Conservation (phyloP, 2,888 invertebrate genomes). For the Platerodrilus igneus region DNA sequence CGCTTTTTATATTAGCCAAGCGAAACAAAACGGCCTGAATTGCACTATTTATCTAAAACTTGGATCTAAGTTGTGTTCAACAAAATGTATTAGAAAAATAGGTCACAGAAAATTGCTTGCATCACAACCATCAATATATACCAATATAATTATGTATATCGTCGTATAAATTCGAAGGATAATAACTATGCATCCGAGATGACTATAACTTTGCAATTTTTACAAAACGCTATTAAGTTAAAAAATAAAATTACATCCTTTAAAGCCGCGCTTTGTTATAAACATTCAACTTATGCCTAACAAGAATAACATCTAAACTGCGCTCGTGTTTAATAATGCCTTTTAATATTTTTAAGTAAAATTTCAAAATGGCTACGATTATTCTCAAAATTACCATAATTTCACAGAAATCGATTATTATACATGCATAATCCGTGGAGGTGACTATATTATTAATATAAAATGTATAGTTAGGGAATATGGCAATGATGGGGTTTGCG, state of each 20-base stretch:
- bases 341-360: slow-evolving; percentile 26
- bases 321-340: slow-evolving; percentile 21
- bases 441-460: slow-evolving; percentile 43
- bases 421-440: slow-evolving; percentile 42
- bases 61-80: no score
- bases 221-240: neutral
- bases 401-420: slow-evolving; percentile 46
- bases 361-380: slow-evolving; percentile 43
- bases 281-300: no score
- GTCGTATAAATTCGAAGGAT: slow-evolving; percentile 8
- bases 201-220: slow-evolving; percentile 13
- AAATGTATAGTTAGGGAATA: slow-evolving; percentile 40
- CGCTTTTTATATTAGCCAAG: no score
- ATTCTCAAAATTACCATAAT: slow-evolving; percentile 47
- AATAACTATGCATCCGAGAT: slow-evolving; percentile 14
- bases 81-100: no score
- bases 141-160: slow-evolving; percentile 12
- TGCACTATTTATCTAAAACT: no score
- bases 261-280: no score
- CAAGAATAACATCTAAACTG: no score
- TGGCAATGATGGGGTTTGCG: slow-evolving; percentile 36
- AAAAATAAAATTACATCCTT: neutral
- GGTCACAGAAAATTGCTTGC: slow-evolving; percentile 15
- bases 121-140: slow-evolving; percentile 10
- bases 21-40: no score